Conservation (phyloP, 2,888 invertebrate species). For the Endotricha flammealis region DNA sequence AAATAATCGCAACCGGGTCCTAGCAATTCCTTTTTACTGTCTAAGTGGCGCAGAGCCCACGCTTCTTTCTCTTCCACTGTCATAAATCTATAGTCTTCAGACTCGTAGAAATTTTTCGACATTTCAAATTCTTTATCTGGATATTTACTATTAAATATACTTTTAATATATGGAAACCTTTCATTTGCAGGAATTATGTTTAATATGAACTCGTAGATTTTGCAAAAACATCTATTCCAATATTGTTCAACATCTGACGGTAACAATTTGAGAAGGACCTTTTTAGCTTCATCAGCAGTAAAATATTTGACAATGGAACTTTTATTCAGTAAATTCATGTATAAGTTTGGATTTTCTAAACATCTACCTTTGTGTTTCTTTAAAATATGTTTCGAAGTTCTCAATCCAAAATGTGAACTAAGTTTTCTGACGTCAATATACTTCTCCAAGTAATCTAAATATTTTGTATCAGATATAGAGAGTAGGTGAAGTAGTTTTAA, state of each 20-base stretch:
- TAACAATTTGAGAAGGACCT: slow-evolving; percentile 29
- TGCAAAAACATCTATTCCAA: slow-evolving; percentile 35
- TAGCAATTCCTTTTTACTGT: slow-evolving; percentile 31
- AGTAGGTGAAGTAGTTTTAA: slow-evolving; percentile 22
- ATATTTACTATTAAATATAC: slow-evolving; percentile 37
- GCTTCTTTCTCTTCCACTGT: slow-evolving; percentile 34
- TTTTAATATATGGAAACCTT: slow-evolving; percentile 35
- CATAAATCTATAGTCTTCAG: slow-evolving; percentile 33
- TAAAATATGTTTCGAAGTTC: slow-evolving; percentile 33
- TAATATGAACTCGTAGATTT: slow-evolving; percentile 31
- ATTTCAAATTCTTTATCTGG: slow-evolving; percentile 38
- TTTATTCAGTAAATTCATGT: slow-evolving; percentile 31
- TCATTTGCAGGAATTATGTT: slow-evolving; percentile 34
- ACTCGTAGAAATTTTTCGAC: slow-evolving; percentile 29
- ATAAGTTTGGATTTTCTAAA: slow-evolving; percentile 31
- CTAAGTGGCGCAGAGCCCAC: slow-evolving; percentile 46
- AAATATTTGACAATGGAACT: slow-evolving; percentile 29
- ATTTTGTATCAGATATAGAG: slow-evolving; percentile 30
- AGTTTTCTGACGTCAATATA: slow-evolving; percentile 9
- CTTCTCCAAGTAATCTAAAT: slow-evolving; percentile 42
- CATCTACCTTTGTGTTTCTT: slow-evolving; percentile 43
- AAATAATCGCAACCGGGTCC: slow-evolving; percentile 34
- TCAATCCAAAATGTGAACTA: slow-evolving; percentile 23
- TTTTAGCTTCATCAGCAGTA: slow-evolving; percentile 36
- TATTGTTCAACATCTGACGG: slow-evolving; percentile 27